Evolutionary conservation across 2,113 vertebrate genomes (phyloP), one percentile per base, ranked within the genome.

Genomic region (Corynorhinus townsendii): DNA sequence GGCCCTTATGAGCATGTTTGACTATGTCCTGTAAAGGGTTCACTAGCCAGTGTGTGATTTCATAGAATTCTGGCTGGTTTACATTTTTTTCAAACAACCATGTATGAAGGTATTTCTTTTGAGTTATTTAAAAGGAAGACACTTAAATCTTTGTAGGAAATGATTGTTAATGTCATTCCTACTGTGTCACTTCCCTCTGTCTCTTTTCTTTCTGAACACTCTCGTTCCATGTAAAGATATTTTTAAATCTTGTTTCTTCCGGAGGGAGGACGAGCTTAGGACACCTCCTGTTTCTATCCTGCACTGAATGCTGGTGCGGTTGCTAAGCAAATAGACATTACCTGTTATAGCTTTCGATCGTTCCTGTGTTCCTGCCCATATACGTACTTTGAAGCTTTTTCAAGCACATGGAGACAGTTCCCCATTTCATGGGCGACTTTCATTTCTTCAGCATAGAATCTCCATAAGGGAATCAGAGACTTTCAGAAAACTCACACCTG

Each of bases 11-110:
- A 71, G 20, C 19, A 0, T 6, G 17, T 40, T 30, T 8, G 43
- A 69, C 59, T 10, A 0, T 3, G 19, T 56, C 54, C 9, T 24
- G 4, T 4, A 22, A 26, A 52, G 52, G 56, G 12, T 3, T 1
- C 40, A 1, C 16, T 4, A 69, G 16, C 72, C 75, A 1, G 8
- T 5, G 1, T 28, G 43, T 33, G 19, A n/a, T 35, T 2, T 0
- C 22, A 20, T 10, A 38, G 30, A 4, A 19, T 47, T 54, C 54
- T 0, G 38, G 9, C 45, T 33, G 16, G 35, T 38, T 75, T 1
- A 22, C n/a, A 11, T 4, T 45, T 88, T 49, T 77, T 38, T 59
- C 5, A 54, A 19, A 49, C 28, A 59, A 12, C 73, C 17, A 14
- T 2, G 15, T 82, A 0, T 43, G 52, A 59, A 66, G 22, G 5